Conservation (phyloP, 2,797 vertebrate species). For the Buphagus erythrorhynchus region DNA sequence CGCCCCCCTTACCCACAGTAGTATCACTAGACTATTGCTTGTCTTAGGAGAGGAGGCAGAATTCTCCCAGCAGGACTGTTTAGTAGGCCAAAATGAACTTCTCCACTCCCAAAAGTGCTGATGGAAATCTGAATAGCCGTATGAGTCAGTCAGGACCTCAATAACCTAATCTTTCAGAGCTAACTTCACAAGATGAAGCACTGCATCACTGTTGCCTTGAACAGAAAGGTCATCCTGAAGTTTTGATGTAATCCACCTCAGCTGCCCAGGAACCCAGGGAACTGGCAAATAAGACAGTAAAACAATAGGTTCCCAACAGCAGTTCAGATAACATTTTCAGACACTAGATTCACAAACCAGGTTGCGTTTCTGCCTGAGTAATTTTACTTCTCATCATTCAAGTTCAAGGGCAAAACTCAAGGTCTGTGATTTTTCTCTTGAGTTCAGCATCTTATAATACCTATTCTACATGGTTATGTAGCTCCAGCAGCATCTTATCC, state of each 20-base stretch:
- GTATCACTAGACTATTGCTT: neutral
- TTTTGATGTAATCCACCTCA: neutral
- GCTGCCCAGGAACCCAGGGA: neutral
- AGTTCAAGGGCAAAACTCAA: neutral
- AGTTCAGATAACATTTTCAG: neutral
- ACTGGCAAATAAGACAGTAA: neutral
- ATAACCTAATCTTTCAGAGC: neutral
- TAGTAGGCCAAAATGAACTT: neutral
- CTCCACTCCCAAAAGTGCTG: neutral
- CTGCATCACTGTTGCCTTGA: neutral
- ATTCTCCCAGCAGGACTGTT: neutral
- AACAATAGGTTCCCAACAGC: neutral
- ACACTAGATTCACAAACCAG: neutral
- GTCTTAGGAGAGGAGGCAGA: neutral
- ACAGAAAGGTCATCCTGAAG: neutral
- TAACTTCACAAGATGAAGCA: neutral
- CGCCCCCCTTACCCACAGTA: rapidly evolving
- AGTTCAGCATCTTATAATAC: neutral
- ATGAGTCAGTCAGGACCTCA: neutral
- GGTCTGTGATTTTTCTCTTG: neutral
- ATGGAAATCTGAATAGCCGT: neutral
- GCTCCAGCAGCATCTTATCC: neutral
- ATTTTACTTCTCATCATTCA: neutral
- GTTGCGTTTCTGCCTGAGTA: neutral
- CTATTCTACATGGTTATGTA: neutral